Conservation (phyloP, 2,797 vertebrate species). For the Hafferia zeledoni region DNA sequence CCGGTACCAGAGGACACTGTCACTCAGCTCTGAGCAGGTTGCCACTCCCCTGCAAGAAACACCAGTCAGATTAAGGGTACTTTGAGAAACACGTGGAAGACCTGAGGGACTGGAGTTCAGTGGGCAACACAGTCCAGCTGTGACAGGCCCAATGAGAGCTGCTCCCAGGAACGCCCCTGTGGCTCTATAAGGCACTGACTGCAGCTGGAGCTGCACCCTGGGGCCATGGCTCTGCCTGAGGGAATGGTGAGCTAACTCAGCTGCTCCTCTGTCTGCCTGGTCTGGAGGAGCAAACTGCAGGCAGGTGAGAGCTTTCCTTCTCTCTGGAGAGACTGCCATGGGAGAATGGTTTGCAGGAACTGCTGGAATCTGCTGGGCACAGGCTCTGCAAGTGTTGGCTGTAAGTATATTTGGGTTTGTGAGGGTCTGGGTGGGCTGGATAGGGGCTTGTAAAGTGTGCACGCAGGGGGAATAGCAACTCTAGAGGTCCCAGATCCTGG, state of each 20-base stretch:
- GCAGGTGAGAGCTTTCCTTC: background rate
- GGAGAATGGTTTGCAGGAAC: constrained; percentile 6
- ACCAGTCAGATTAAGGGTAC: background rate
- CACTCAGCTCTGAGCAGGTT: background rate
- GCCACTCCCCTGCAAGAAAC: background rate
- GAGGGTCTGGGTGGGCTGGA: background rate
- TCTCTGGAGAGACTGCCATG: constrained; percentile 15
- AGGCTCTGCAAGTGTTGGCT: constrained; percentile 42
- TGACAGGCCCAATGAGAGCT: background rate
- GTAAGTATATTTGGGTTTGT: constrained; percentile 25
- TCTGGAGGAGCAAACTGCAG: background rate
- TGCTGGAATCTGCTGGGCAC: constrained; percentile 3
- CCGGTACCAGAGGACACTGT: background rate
- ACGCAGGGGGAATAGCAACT: background rate
- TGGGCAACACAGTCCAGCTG: background rate
- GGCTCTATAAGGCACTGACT: background rate
- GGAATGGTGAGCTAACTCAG: background rate
- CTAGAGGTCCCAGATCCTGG: background rate
- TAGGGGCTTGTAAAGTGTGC: background rate
- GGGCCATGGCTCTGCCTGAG: background rate
- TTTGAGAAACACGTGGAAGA: background rate
- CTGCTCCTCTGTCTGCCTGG: background rate
- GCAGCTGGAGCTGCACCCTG: background rate
- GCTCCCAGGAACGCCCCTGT: background rate
- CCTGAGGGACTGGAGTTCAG: background rate